phyloP scores from a whole-genome alignment of 2,888 invertebrate species.

The Aleiodes leptofemur region DNA sequence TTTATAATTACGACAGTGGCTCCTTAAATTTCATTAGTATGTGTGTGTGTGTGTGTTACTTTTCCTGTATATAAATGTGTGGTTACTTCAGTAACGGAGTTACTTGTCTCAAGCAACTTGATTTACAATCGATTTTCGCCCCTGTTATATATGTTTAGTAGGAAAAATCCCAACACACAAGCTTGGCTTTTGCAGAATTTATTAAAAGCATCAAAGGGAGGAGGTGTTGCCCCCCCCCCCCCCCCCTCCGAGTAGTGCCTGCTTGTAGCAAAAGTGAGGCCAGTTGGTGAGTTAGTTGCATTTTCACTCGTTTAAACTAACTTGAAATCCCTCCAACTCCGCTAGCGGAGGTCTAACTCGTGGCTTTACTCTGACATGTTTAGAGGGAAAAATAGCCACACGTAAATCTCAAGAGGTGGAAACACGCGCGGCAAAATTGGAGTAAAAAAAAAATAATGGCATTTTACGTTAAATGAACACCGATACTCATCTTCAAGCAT shows the following conservation, averaged over 20 bases:
- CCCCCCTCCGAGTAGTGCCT: too few species aligned
- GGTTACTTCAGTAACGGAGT: constrained; percentile 14
- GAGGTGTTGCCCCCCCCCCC: constrained; percentile 27
- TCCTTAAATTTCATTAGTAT: constrained; percentile 21
- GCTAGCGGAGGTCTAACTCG: constrained; percentile 29
- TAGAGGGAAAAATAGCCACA: constrained; percentile 56
- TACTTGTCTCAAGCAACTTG: constrained; percentile 47
- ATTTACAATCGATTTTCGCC: constrained; percentile 59
- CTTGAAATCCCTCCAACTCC: constrained; percentile 60
- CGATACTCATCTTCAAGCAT: constrained; percentile 14
- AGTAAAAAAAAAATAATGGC: neutral
- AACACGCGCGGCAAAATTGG: constrained; percentile 29
- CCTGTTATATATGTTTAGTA: constrained; percentile 46
- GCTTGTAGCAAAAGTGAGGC: neutral
- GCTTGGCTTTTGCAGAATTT: constrained; percentile 51
- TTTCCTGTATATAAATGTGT: neutral
- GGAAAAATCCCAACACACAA: neutral
- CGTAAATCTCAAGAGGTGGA: constrained; percentile 56
- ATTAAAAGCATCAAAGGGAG: constrained; percentile 59
- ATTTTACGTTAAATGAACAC: constrained; percentile 7
- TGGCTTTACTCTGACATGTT: constrained; percentile 52
- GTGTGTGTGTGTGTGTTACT: too few species aligned
- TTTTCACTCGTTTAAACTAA: constrained; percentile 37
- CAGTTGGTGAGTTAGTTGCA: neutral
- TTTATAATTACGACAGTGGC: constrained; percentile 45